Evolutionary conservation across 2,797 vertebrate species (phyloP).

Genomic region (Mus minutoides): DNA sequence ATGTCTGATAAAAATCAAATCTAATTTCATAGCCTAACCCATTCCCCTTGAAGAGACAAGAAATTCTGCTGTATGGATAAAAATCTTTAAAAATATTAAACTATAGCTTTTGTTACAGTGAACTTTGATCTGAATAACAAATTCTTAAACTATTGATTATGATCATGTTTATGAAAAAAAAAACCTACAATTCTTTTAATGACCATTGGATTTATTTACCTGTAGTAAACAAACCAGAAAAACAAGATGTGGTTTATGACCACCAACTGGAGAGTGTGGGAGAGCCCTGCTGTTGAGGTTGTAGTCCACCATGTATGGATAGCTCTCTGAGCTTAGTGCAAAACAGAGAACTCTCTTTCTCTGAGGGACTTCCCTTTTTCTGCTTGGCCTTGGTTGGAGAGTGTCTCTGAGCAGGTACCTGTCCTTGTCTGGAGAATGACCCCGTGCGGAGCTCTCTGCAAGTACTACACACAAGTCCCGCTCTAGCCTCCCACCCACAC

Average conservation of each 20-base stretch:
- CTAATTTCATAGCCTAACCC: not conserved
- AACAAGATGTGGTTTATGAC: not conserved
- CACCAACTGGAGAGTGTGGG: not conserved
- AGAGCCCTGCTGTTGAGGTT: not conserved
- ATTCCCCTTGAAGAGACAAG: not conserved
- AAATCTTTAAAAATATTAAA: slow-evolving; percentile 48
- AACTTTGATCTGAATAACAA: not conserved
- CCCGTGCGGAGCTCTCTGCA: not conserved
- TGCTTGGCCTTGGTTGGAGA: not conserved
- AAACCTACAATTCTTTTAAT: slow-evolving; percentile 12
- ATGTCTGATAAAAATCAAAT: slow-evolving; percentile 6
- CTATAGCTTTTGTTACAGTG: slow-evolving; percentile 7
- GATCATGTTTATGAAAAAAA: slow-evolving; percentile 1
- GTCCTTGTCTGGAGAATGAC: not conserved
- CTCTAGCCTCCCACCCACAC: not conserved
- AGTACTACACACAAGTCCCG: not conserved
- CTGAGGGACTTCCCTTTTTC: not conserved
- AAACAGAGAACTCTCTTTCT: too few relatives aligned
- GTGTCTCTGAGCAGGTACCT: not conserved
- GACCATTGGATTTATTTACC: slow-evolving; percentile 22
- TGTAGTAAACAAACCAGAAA: slow-evolving; percentile 9
- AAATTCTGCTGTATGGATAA: slow-evolving; percentile 23
- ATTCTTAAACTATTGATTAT: slow-evolving; percentile 12
- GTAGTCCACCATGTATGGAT: not conserved
- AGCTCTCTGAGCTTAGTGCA: not conserved